These are phyloP conservation scores for Notospermus geniculatus DNA, from an alignment of 1,140 invertebrate species.

Conservation along the genomic window DNA sequence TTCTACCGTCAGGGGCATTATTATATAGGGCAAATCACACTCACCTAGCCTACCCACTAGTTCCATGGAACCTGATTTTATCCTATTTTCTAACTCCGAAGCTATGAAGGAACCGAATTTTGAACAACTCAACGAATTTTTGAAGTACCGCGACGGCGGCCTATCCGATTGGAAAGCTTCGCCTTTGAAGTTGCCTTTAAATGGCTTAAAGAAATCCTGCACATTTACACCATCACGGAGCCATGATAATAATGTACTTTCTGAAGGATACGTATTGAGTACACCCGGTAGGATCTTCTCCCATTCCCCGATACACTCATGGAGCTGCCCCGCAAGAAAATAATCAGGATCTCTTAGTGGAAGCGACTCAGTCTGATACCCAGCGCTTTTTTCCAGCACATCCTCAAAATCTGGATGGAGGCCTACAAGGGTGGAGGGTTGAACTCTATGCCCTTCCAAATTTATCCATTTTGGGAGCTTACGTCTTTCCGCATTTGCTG, in stretches of 20 bases:
- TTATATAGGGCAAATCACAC: not conserved
- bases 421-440: too few species aligned
- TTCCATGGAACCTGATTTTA: not conserved
- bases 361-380: too few species aligned
- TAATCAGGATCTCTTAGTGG: too few species aligned
- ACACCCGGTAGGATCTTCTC: not conserved
- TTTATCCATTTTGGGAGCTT: too few species aligned
- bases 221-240: constrained; percentile 18
- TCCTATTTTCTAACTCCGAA: constrained; percentile 4
- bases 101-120: constrained; percentile 17
- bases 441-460: too few species aligned
- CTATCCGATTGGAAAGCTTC: constrained; percentile 16
- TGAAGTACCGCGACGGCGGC: constrained; percentile 18
- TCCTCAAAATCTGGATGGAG: too few species aligned
- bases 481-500: too few species aligned
- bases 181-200: constrained; percentile 23
- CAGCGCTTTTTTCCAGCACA: too few species aligned
- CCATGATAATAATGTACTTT: constrained; percentile 12
- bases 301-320: constrained; percentile 7
- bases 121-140: constrained; percentile 17
- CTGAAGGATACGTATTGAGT: too few species aligned
- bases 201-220: constrained; percentile 16
- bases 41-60: not conserved
- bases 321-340: constrained; percentile 16
- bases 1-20: constrained; percentile 3